These are phyloP conservation scores for Atlantisia rogersi DNA, from an alignment of 2,113 vertebrate species.

Conservation along the genomic window DNA sequence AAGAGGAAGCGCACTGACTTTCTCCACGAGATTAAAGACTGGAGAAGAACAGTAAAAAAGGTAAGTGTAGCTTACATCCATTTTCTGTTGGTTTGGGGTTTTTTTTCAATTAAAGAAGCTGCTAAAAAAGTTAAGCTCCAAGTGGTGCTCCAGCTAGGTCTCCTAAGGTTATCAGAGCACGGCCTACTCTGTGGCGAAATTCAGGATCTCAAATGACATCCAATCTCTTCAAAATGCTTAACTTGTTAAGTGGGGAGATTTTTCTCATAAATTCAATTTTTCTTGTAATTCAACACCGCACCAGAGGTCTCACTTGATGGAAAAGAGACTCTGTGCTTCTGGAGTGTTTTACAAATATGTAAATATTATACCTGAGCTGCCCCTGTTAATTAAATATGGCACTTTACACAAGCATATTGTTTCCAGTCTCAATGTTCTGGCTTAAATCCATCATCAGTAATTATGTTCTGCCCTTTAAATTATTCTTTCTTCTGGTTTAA, in stretches of 20 bases:
- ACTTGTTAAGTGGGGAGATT: slow-evolving; percentile 38
- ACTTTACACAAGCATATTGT: slow-evolving; percentile 53
- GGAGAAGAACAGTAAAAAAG: background rate
- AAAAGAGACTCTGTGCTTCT: slow-evolving; percentile 46
- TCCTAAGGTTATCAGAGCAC: background rate
- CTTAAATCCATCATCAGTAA: slow-evolving; percentile 62
- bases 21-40: background rate
- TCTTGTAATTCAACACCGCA: slow-evolving; percentile 34
- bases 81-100: background rate
- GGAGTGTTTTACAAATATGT: slow-evolving; percentile 63
- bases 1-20: background rate
- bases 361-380: slow-evolving; percentile 60
- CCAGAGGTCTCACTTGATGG: slow-evolving; percentile 35
- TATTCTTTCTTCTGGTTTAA: slow-evolving; percentile 31
- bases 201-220: background rate
- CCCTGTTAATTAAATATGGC: slow-evolving; percentile 60
- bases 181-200: background rate
- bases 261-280: slow-evolving; percentile 48
- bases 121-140: background rate
- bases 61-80: background rate
- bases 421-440: slow-evolving; percentile 55
- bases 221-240: slow-evolving; percentile 17
- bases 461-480: slow-evolving; percentile 36
- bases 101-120: background rate
- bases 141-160: background rate